Conservation (phyloP, 2,888 invertebrate species). For the Machimus atricapillus region DNA sequence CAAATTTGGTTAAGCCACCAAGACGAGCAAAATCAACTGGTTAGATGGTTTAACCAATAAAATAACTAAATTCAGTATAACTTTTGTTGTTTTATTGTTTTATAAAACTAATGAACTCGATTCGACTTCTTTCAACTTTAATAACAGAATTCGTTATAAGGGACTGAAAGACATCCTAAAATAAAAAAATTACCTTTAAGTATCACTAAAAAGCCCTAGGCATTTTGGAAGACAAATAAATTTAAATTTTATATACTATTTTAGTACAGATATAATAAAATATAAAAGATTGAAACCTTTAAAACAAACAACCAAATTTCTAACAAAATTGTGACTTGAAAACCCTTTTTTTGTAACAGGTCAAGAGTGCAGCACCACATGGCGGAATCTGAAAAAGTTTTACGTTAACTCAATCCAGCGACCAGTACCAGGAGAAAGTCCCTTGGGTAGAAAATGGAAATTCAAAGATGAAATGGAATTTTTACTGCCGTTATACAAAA, state of each 20-base stretch:
- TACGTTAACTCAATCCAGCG: background rate
- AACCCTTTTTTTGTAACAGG: background rate
- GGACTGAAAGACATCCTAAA: background rate
- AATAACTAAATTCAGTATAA: no score
- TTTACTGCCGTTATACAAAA: background rate
- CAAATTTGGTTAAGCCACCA: no score
- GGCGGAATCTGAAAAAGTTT: constrained; percentile 1
- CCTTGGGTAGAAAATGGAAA: constrained; percentile 10
- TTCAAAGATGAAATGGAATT: constrained; percentile 21
- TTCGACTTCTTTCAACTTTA: no score
- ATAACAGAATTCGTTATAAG: background rate
- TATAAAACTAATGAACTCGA: no score
- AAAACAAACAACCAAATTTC: background rate
- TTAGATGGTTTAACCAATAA: no score
- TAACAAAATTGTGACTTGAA: background rate
- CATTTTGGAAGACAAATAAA: background rate
- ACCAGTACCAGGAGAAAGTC: constrained; percentile 10
- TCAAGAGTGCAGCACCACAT: constrained; percentile 3
- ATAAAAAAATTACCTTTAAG: background rate
- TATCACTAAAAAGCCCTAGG: no score
- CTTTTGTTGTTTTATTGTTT: no score
- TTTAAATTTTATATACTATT: background rate
- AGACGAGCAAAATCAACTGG: no score
- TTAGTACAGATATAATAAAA: background rate
- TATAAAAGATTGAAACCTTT: background rate